A percentile compares a stretch with the other conserved stretches of the same genome.
Conservation (phyloP, 2,797 vertebrate species). For the Gadopsis bispinosus region DNA sequence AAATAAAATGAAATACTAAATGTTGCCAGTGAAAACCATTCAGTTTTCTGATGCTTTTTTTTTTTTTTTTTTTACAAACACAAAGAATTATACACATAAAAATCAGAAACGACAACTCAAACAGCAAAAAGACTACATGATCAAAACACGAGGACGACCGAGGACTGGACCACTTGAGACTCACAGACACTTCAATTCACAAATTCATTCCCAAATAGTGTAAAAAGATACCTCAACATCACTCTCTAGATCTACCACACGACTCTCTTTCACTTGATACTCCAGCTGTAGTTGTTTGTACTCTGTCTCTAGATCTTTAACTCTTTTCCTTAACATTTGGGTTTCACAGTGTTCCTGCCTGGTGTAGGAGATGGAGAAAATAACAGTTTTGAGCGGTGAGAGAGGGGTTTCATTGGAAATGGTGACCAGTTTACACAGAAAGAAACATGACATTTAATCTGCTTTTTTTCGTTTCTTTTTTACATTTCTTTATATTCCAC, state of each 20-base stretch:
- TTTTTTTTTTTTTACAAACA: slow-evolving; percentile 28
- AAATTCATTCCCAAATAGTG: slow-evolving; percentile 76
- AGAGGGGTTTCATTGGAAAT: slow-evolving; percentile 25
- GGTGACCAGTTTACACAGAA: slow-evolving; percentile 65
- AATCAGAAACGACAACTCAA: slow-evolving; percentile 36
- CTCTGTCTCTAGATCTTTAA: slow-evolving; percentile 89
- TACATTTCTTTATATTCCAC: background rate
- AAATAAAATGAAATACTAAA: slow-evolving; percentile 35
- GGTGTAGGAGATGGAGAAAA: slow-evolving; percentile 77
- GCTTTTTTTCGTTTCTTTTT: background rate
- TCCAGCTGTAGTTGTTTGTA: slow-evolving; percentile 90
- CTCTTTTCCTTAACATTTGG: slow-evolving; percentile 89
- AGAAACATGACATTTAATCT: slow-evolving; percentile 55
- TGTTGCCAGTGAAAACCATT: slow-evolving; percentile 27
- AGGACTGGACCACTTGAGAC: slow-evolving; percentile 65
- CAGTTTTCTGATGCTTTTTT: background rate
- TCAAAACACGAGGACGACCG: slow-evolving; percentile 62
- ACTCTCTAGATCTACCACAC: slow-evolving; percentile 86
- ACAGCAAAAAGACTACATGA: slow-evolving; percentile 55
- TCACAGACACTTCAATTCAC: slow-evolving; percentile 75
- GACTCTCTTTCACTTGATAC: slow-evolving; percentile 86
- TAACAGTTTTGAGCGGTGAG: slow-evolving; percentile 55
- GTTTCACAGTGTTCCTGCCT: slow-evolving; percentile 89
- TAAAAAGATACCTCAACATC: slow-evolving; percentile 86
- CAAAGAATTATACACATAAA: slow-evolving; percentile 39